A percentile compares a stretch with the other conserved stretches of the same genome.
Evolutionary conservation across 2,113 vertebrate genomes (phyloP).

Genomic region (Mesocricetus auratus): DNA sequence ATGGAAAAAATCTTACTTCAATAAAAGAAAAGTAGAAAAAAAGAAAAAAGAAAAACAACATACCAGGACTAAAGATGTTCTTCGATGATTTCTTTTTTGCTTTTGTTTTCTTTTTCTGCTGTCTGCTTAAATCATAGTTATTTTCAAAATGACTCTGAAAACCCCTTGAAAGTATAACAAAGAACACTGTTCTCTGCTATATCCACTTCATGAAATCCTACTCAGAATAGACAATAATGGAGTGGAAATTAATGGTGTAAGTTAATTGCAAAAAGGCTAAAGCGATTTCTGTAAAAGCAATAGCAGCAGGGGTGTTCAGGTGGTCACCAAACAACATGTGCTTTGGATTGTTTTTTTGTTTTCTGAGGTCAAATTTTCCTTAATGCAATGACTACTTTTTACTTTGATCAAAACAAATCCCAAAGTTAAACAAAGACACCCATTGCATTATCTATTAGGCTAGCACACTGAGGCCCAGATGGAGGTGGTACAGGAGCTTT

Average conservation of each 20-base stretch:
- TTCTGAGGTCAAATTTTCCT: background rate
- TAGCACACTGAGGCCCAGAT: background rate
- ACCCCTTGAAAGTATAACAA: background rate
- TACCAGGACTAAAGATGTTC: background rate
- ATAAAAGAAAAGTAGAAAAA: background rate
- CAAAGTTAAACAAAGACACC: background rate
- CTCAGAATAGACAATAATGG: background rate
- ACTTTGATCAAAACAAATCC: background rate
- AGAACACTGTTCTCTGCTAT: constrained; percentile 2
- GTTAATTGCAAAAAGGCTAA: background rate
- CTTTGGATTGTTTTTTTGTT: background rate
- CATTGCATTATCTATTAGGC: background rate
- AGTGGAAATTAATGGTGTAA: background rate
- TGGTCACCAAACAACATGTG: background rate
- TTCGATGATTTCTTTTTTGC: background rate
- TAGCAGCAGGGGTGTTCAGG: background rate
- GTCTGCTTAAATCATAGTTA: background rate
- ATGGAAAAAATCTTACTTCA: background rate
- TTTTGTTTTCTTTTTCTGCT: background rate
- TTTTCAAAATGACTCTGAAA: constrained; percentile 28
- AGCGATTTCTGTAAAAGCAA: background rate
- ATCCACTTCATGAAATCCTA: background rate
- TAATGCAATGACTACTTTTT: background rate
- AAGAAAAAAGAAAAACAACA: background rate
- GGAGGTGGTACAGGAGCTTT: accelerated